These are phyloP conservation scores for Watsonalla cultraria DNA, from an alignment of 2,888 invertebrate genomes.

Conservation along the genomic window DNA sequence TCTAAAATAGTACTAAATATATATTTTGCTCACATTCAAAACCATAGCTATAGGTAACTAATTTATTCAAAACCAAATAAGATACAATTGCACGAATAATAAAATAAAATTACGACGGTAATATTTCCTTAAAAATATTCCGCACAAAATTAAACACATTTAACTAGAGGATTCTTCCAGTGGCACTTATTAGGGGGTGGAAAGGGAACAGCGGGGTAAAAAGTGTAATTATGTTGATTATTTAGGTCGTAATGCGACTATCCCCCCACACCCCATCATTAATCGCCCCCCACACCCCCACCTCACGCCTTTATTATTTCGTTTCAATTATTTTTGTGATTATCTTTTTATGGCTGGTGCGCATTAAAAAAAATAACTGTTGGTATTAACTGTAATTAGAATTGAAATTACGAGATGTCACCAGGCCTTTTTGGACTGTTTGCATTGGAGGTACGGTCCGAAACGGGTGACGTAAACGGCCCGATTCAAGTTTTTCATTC, in stretches of 20 bases:
- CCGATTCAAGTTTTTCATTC: neutral
- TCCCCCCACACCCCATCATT: constrained; percentile 64
- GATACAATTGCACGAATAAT: neutral
- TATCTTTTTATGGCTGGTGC: constrained; percentile 75
- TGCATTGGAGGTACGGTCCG: neutral
- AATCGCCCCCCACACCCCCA: constrained; percentile 53
- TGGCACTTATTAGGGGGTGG: constrained; percentile 59
- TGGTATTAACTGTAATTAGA: constrained; percentile 75
- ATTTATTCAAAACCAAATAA: neutral
- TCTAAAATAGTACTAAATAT: too few relatives aligned
- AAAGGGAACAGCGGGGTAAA: constrained; percentile 68
- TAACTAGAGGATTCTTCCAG: constrained; percentile 60
- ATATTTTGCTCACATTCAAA: too few relatives aligned
- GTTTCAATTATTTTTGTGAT: constrained; percentile 79
- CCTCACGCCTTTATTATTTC: constrained; percentile 71
- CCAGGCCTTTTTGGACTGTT: constrained; percentile 15
- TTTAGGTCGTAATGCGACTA: constrained; percentile 77
- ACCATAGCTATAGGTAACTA: neutral
- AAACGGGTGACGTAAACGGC: neutral
- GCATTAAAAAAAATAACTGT: constrained; percentile 77
- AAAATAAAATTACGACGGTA: neutral
- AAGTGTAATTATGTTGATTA: constrained; percentile 79
- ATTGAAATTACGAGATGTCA: constrained; percentile 73
- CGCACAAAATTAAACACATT: constrained; percentile 41
- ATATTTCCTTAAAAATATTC: constrained; percentile 1